These are phyloP conservation scores for Rhynchotus rufescens DNA, from an alignment of 2,797 vertebrate genomes.

Conservation along the genomic window DNA sequence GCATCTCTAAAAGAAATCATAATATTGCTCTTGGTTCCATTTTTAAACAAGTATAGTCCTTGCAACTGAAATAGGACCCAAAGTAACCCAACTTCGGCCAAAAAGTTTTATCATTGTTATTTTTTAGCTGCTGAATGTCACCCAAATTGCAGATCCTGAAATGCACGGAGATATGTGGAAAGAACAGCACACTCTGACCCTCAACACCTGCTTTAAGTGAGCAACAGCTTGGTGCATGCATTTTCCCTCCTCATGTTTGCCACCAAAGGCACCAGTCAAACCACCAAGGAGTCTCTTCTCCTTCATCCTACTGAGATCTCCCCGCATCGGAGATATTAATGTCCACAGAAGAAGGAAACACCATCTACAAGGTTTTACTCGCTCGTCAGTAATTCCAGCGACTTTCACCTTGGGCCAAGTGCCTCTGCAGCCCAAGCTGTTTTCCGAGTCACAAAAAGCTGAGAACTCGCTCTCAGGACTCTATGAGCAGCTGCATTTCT, in stretches of 20 bases:
- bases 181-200: background rate
- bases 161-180: background rate
- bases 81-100: background rate
- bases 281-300: background rate
- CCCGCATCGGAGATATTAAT: background rate
- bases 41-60: background rate
- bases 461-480: background rate
- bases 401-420: background rate
- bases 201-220: background rate
- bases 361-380: background rate
- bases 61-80: background rate
- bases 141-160: background rate
- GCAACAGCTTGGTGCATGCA: background rate
- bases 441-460: background rate
- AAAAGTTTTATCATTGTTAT: no score
- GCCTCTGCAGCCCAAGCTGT: background rate
- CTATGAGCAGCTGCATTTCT: background rate
- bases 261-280: background rate
- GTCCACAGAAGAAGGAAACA: background rate
- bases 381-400: background rate
- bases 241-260: background rate
- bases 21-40: background rate
- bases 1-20: background rate
- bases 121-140: background rate
- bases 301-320: background rate